These are phyloP conservation scores for Phasia obesa DNA, from an alignment of 2,888 invertebrate species.

Conservation along the genomic window DNA sequence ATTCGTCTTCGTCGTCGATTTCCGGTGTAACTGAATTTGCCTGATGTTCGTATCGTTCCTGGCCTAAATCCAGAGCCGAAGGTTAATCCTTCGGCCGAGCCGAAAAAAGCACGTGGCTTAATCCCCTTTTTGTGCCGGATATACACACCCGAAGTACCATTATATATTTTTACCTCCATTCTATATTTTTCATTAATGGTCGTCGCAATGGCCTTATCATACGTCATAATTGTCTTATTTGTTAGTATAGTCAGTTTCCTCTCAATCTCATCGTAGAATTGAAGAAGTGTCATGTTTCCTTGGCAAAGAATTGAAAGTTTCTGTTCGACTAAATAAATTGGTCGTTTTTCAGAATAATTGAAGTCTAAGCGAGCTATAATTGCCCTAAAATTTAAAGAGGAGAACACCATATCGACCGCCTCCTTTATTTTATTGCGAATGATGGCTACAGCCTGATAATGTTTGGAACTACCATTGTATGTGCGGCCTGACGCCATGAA, in stretches of 20 bases:
- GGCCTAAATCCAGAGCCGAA: conserved; percentile 55
- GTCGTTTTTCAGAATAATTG: too few species aligned
- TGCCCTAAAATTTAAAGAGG: too few species aligned
- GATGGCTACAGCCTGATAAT: too few species aligned
- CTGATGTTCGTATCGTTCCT: conserved; percentile 20
- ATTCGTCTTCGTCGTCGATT: conserved; percentile 30
- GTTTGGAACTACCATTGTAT: conserved; percentile 43
- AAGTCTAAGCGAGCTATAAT: too few species aligned
- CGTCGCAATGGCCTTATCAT: conserved; percentile 40
- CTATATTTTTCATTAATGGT: conserved; percentile 63
- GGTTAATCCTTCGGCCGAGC: conserved; percentile 55
- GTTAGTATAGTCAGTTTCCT: conserved; percentile 53
- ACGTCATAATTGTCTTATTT: conserved; percentile 56
- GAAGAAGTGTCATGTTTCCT: conserved; percentile 51
- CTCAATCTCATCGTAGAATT: conserved; percentile 63
- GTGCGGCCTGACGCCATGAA: conserved; percentile 9
- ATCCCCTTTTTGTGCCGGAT: conserved; percentile 52
- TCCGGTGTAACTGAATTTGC: conserved; percentile 1
- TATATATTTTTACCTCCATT: conserved; percentile 19
- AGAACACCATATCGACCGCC: too few species aligned
- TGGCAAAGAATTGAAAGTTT: conserved; percentile 62
- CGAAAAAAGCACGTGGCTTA: conserved; percentile 61
- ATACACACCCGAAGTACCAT: conserved; percentile 60
- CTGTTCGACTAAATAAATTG: too few species aligned
- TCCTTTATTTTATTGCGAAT: too few species aligned